Evolutionary conservation across 2,113 vertebrate genomes (phyloP).

Genomic region (human): GRCh38 chr7:159131001-159131500

Average conservation of each 20-base stretch:
- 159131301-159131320: background rate
- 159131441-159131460: background rate
- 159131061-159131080: background rate
- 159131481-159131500: too few species aligned
- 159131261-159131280: background rate
- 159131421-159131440: background rate
- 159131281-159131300: background rate
- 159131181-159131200: too few species aligned
- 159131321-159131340: background rate
- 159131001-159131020: background rate
- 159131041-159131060: background rate
- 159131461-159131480: background rate
- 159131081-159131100: background rate
- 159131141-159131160: background rate
- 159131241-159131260: background rate
- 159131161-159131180: background rate
- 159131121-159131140: background rate
- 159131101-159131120: too few species aligned
- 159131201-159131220: background rate
- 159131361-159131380: background rate
- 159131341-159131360: background rate
- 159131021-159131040: rapidly evolving
- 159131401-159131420: background rate
- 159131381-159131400: background rate
- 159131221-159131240: background rate